These are phyloP conservation scores for Spisula solida DNA, from an alignment of 2,888 invertebrate species.

Conservation along the genomic window DNA sequence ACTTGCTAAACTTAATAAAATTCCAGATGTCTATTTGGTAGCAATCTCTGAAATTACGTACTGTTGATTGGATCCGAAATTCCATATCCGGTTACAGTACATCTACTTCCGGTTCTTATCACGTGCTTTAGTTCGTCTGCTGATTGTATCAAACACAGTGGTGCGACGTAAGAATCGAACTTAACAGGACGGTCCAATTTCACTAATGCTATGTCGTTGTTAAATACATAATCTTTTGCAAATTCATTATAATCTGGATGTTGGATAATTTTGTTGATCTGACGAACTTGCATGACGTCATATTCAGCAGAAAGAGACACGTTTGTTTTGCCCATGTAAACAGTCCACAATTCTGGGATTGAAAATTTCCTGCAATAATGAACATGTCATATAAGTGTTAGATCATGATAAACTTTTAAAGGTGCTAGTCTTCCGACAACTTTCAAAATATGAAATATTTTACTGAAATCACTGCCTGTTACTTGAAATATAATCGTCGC, in stretches of 20 bases:
- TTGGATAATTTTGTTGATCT: constrained; percentile 33
- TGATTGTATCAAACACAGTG: constrained; percentile 64
- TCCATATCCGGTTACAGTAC: constrained; percentile 73
- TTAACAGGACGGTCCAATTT: constrained; percentile 61
- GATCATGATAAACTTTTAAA: neutral
- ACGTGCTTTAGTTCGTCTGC: constrained; percentile 30
- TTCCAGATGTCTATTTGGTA: too few relatives aligned
- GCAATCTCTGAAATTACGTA: constrained; percentile 2
- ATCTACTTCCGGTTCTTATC: constrained; percentile 37
- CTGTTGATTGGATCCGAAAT: constrained; percentile 34
- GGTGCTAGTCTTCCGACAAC: too few relatives aligned
- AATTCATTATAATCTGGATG: constrained; percentile 43
- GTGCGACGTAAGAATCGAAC: constrained; percentile 63
- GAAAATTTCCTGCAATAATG: constrained; percentile 31
- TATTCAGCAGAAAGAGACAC: constrained; percentile 32
- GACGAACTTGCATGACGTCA: constrained; percentile 47
- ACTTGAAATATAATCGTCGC: too few relatives aligned
- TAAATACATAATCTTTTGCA: constrained; percentile 29
- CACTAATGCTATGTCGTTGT: constrained; percentile 72
- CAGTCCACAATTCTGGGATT: constrained; percentile 36
- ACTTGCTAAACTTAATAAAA: too few relatives aligned
- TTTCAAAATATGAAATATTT: too few relatives aligned
- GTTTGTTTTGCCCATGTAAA: constrained; percentile 47
- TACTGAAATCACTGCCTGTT: too few relatives aligned
- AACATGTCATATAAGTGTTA: neutral